Evolutionary conservation across 1,140 invertebrate genomes (phyloP).

Genomic region (Formica selysi): DNA sequence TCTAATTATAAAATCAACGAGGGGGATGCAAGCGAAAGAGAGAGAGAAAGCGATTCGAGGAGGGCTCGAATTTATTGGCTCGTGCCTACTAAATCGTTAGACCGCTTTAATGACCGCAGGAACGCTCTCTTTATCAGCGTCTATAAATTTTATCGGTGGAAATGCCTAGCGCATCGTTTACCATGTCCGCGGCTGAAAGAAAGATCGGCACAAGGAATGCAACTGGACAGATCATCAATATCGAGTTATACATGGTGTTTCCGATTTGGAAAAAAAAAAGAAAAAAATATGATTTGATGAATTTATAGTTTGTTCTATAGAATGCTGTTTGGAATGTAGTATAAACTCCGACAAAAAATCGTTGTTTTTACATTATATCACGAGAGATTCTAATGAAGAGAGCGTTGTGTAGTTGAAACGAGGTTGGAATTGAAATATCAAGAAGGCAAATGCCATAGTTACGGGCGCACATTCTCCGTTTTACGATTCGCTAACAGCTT

Average conservation of each 20-base stretch:
- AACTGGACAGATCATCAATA: background rate
- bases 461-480: background rate
- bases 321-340: background rate
- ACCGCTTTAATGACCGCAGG: constrained; percentile 70
- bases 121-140: constrained; percentile 76
- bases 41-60: constrained; percentile 51
- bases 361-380: background rate
- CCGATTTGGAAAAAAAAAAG: background rate
- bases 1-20: constrained; percentile 40
- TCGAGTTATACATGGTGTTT: background rate
- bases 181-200: background rate
- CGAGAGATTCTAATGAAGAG: background rate
- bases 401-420: background rate
- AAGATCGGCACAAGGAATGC: no score
- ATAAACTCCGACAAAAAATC: background rate
- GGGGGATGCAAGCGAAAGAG: background rate
- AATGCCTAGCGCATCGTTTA: background rate
- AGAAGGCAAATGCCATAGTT: constrained; percentile 1
- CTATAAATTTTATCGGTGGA: constrained; percentile 79
- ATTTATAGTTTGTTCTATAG: background rate
- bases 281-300: background rate
- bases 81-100: constrained; percentile 78
- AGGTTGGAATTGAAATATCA: background rate
- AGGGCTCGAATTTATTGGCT: constrained; percentile 78
- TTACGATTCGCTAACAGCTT: constrained; percentile 15